Evolutionary conservation across 2,113 vertebrate genomes (phyloP).

Genomic region (Myotis yumanensis): DNA sequence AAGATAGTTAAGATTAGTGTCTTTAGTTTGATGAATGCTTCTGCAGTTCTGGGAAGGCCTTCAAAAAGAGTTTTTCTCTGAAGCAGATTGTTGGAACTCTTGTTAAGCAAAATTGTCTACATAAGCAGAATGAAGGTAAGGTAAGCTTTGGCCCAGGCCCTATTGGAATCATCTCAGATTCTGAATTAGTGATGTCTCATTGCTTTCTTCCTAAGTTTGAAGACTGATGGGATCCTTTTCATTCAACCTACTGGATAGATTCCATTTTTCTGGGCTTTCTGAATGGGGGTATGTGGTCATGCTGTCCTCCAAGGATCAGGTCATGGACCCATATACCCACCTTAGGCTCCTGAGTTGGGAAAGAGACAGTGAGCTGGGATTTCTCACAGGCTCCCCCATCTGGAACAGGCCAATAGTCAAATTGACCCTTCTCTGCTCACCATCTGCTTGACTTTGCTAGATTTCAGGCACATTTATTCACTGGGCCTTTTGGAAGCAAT

Average conservation of each 20-base stretch:
- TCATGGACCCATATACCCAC: not conserved
- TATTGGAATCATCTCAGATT: constrained; percentile 6
- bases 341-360: not conserved
- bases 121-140: constrained; percentile 56
- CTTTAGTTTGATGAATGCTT: constrained; percentile 74
- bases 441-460: constrained; percentile 44
- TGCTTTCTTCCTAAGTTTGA: constrained; percentile 25
- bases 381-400: not conserved
- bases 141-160: constrained; percentile 12
- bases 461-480: not conserved
- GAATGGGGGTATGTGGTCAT: not conserved
- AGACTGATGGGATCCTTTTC: constrained; percentile 35
- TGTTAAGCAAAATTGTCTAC: constrained; percentile 52
- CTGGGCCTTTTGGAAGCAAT: constrained; percentile 48
- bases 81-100: constrained; percentile 64
- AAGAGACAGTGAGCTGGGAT: not conserved
- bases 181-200: constrained; percentile 3
- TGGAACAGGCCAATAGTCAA: not conserved
- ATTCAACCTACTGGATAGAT: not conserved
- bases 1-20: constrained; percentile 72
- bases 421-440: constrained; percentile 27
- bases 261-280: not conserved
- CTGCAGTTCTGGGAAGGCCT: constrained; percentile 66
- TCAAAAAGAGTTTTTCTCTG: constrained; percentile 76
- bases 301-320: not conserved